Conservation (phyloP, 2,888 invertebrate genomes). For the Aleiodes alternator region DNA sequence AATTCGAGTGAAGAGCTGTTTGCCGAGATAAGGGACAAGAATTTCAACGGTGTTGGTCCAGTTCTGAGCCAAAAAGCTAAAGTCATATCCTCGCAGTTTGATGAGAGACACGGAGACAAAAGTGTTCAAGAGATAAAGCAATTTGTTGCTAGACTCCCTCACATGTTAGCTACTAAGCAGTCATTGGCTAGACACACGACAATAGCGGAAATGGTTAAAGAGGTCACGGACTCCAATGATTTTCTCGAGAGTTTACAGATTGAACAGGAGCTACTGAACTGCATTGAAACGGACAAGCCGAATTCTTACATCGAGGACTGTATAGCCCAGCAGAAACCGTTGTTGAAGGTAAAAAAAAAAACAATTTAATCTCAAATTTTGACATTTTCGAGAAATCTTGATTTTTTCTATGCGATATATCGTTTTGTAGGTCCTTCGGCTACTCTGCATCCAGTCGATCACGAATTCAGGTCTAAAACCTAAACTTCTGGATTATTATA, state of each 20-base stretch:
- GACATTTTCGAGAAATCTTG: too few species aligned
- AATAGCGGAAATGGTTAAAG: conserved; percentile 95
- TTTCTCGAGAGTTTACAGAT: conserved; percentile 88
- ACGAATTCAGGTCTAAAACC: conserved; percentile 95
- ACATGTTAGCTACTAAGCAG: conserved; percentile 90
- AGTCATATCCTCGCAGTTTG: conserved; percentile 88
- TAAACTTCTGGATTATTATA: conserved; percentile 86
- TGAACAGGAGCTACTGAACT: conserved; percentile 95
- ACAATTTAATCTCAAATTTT: too few species aligned
- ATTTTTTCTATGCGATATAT: too few species aligned
- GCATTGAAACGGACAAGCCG: conserved; percentile 92
- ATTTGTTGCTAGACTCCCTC: conserved; percentile 92
- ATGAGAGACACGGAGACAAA: conserved; percentile 89
- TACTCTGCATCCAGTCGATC: conserved; percentile 94
- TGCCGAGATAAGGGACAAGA: conserved; percentile 90
- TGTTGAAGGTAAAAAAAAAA: conserved; percentile 76
- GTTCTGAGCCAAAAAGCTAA: conserved; percentile 91
- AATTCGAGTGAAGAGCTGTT: conserved; percentile 94
- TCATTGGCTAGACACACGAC: conserved; percentile 91
- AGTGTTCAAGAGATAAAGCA: conserved; percentile 96
- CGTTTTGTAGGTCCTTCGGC: conserved; percentile 83
- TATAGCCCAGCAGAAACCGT: conserved; percentile 89
- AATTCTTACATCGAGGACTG: conserved; percentile 94
- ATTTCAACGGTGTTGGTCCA: conserved; percentile 93
- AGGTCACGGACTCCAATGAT: conserved; percentile 84